These are phyloP conservation scores for Holotrichia oblita DNA, from an alignment of 1,140 invertebrate genomes.

Conservation along the genomic window DNA sequence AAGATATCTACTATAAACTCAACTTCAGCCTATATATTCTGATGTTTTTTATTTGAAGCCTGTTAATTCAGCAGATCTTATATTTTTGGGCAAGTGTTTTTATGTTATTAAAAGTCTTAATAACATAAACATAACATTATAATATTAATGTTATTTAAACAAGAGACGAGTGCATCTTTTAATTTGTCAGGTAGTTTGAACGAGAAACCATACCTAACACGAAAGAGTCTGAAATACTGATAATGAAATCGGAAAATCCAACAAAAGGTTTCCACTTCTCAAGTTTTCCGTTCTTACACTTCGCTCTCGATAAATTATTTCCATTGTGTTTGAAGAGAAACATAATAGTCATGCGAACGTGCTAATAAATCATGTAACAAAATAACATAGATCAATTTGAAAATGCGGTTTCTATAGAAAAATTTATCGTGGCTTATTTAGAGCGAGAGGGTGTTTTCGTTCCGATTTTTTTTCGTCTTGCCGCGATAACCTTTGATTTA, in stretches of 20 bases:
- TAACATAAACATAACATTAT: no score
- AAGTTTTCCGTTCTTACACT: constrained; percentile 6
- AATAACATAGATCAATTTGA: constrained; percentile 27
- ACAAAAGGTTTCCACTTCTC: constrained; percentile 15
- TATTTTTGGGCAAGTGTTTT: no score
- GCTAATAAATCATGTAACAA: constrained; percentile 28
- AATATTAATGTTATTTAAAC: no score
- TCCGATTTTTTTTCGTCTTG: not conserved
- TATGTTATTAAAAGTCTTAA: no score
- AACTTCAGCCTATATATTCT: no score
- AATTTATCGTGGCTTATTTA: constrained; percentile 14
- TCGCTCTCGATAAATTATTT: constrained; percentile 7
- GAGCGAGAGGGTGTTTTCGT: not conserved
- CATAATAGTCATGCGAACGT: constrained; percentile 36
- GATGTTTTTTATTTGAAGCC: no score
- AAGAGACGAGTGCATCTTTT: not conserved
- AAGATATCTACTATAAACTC: no score
- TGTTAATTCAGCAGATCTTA: no score
- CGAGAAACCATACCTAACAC: not conserved
- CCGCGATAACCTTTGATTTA: not conserved
- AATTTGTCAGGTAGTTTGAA: not conserved
- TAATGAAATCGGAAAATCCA: constrained; percentile 9
- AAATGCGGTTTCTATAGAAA: constrained; percentile 26
- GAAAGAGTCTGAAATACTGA: not conserved
- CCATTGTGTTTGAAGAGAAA: constrained; percentile 24